Conservation (phyloP, 2,888 invertebrate genomes). For the Clusia tigrina region DNA sequence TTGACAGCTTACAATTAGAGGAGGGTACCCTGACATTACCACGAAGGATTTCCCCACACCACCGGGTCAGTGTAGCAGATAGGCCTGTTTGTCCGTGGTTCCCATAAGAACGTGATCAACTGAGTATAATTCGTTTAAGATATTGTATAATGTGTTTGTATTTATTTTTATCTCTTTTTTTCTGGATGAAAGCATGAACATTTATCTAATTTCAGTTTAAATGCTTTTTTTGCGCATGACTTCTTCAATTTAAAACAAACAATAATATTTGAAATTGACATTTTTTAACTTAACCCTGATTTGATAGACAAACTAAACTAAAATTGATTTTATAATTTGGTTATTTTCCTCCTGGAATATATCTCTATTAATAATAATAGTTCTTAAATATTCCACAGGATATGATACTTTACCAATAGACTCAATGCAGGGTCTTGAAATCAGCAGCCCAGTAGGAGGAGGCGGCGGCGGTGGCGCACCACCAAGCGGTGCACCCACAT, state of each 20-base stretch:
- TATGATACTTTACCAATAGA: constrained; percentile 98
- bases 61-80: too few species aligned
- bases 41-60: too few species aligned
- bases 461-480: constrained; percentile 53
- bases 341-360: not conserved
- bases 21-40: too few species aligned
- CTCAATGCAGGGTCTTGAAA: constrained; percentile 93
- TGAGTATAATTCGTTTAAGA: too few species aligned
- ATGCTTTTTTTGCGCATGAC: not conserved
- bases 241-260: not conserved
- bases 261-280: not conserved
- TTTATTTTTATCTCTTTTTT: too few species aligned
- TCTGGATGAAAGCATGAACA: too few species aligned
- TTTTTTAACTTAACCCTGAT: not conserved
- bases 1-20: too few species aligned
- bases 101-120: too few species aligned
- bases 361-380: not conserved
- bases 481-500: constrained; percentile 63
- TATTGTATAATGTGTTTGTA: too few species aligned
- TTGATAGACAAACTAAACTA: constrained; percentile 3
- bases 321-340: constrained; percentile 11
- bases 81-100: too few species aligned
- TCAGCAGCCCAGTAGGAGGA: constrained; percentile 69
- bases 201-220: too few species aligned
- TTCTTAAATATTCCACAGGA: constrained; percentile 67